Conservation (phyloP, 2,797 vertebrate species). For the Ctenopoma kingsleyae region DNA sequence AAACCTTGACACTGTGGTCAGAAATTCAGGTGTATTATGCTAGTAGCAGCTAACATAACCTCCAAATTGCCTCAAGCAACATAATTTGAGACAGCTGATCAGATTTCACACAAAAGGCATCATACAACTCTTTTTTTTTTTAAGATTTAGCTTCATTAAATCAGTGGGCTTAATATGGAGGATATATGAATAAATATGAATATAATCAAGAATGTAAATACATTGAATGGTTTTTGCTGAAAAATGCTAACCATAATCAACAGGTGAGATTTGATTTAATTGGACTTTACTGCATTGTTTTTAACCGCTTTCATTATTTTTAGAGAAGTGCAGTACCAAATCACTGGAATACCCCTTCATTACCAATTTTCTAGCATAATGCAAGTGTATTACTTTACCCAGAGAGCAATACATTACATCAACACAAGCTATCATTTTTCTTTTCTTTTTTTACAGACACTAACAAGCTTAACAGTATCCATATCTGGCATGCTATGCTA, state of each 20-base stretch:
- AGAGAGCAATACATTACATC: slow-evolving; percentile 27
- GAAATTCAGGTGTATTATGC: neutral
- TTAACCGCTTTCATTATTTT: neutral
- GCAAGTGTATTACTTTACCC: slow-evolving; percentile 16
- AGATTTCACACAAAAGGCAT: neutral
- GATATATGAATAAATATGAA: no score
- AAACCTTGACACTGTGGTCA: neutral
- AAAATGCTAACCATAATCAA: neutral
- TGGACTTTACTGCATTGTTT: slow-evolving; percentile 5
- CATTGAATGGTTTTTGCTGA: neutral
- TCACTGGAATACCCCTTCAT: slow-evolving; percentile 1
- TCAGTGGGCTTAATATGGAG: neutral
- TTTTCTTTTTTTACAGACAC: slow-evolving; percentile 9
- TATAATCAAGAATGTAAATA: slow-evolving; percentile 7
- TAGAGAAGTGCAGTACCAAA: neutral
- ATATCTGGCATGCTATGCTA: slow-evolving; percentile 12
- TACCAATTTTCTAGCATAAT: slow-evolving; percentile 15
- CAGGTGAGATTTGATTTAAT: neutral
- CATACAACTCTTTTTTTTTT: no score
- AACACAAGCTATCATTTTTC: neutral
- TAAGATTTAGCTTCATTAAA: neutral
- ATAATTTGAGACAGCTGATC: neutral
- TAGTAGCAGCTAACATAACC: neutral
- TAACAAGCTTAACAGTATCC: slow-evolving; percentile 25
- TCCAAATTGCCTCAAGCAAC: neutral